Base-by-base conservation (phyloP, 2,113 vertebrate species). In the Ctenodactylus gundi region DNA sequence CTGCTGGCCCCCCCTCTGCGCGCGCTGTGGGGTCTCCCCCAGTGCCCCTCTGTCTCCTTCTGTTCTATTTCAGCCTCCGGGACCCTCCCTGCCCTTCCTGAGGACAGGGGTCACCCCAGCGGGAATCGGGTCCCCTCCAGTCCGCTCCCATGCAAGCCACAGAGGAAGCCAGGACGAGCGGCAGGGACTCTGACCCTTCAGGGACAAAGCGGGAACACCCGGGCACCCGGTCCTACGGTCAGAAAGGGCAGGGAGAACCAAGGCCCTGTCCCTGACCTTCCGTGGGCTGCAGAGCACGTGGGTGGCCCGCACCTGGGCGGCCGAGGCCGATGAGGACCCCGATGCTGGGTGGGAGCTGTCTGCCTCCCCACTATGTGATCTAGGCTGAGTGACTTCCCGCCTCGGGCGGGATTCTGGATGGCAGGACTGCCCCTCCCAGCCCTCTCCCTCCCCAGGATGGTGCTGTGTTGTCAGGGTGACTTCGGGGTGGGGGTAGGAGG, bases 21-120 rank as follows among this genome's bases (percentile, higher is more conserved):
- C 5, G 34, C 46, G 12, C 23, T 36, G 80, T 60, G 85, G 70
- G n/a, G n/a, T n/a, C n/a, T n/a, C n/a, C n/a, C n/a, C n/a, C n/a
- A n/a, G n/a, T n/a, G n/a, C 76, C 90, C 80, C n/a, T 88, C 87
- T 95, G 95, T 83, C 64, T 39, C 80, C 68, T 73, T 53, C 29
- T 2, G n/a, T 17, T 6, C 55, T 2, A 12, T 31, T 34, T 41
- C 65, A 58, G 2, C 6, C n/a, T 29, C 41, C 3, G 18, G 46
- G n/a, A 44, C 20, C 41, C 55, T 80, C 67, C 60, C 4, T 10
- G 1, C 68, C 60, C 60, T 58, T 67, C 58, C 87, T 25, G 1
- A 76, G 67, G 60, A 62, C 8, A 12, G 13, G 0, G 10, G 67
- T 55, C 13, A 36, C 83, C 2, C 34, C 76, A 67, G 25, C 34